Conservation (phyloP, 2,888 invertebrate species). For the Caenorhabditis doughertyi region DNA sequence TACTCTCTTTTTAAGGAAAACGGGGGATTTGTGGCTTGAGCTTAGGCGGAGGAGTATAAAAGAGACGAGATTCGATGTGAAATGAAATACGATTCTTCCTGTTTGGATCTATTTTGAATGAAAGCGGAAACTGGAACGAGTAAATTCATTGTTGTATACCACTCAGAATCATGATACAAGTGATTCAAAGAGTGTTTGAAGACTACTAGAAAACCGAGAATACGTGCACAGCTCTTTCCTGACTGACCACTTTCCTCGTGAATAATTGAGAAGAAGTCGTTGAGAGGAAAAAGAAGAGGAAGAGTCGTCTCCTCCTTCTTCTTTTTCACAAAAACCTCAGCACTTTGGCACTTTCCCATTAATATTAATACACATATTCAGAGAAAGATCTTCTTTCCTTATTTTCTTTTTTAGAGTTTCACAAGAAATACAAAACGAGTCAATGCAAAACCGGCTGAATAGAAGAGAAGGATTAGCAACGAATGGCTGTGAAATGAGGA, state of each 20-base stretch:
- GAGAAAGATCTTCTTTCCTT: constrained; percentile 1
- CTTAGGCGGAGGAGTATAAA: constrained; percentile 5
- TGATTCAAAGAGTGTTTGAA: constrained; percentile 15
- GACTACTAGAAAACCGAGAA: constrained; percentile 32
- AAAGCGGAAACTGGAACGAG: constrained; percentile 28
- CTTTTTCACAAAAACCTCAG: constrained; percentile 41
- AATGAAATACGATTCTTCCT: constrained; percentile 49
- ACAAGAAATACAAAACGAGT: constrained; percentile 6
- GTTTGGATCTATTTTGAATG: constrained; percentile 39
- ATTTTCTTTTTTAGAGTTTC: constrained; percentile 1
- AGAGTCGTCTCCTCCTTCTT: constrained; percentile 38
- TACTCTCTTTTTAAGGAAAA: constrained; percentile 34
- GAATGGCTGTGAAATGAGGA: constrained; percentile 23
- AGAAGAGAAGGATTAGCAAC: constrained; percentile 25
- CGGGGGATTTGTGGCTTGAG: constrained; percentile 36
- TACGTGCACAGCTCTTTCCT: constrained; percentile 31
- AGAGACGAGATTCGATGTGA: constrained; percentile 34
- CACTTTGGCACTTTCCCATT: constrained; percentile 54
- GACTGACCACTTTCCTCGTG: constrained; percentile 59
- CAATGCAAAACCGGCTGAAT: constrained; percentile 2
- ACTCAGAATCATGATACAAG: constrained; percentile 40
- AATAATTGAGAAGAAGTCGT: constrained; percentile 62
- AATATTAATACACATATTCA: constrained; percentile 54
- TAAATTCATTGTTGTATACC: constrained; percentile 26
- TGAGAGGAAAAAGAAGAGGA: constrained; percentile 38